phyloP scores from a whole-genome alignment of 2,888 invertebrate genomes.

The Cantharis flavilabris region DNA sequence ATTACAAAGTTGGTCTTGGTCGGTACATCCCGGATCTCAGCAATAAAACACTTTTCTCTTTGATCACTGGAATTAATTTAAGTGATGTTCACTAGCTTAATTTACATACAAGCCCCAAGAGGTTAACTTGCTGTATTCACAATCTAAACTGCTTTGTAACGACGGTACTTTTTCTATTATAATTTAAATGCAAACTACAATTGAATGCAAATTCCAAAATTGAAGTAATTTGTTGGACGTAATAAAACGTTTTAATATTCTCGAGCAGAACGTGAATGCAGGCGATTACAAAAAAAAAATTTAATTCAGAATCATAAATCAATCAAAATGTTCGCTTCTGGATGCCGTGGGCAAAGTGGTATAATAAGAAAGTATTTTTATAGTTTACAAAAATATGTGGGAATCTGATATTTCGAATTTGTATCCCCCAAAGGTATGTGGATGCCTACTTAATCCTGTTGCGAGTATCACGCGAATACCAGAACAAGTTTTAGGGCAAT shows the following conservation, averaged over 20 bases:
- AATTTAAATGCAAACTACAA: constrained; percentile 4
- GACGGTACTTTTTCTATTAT: background rate
- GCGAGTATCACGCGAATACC: background rate
- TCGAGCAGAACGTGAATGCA: background rate
- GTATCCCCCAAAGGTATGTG: background rate
- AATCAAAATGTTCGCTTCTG: background rate
- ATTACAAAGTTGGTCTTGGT: constrained; percentile 26
- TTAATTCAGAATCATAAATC: background rate
- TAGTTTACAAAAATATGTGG: background rate
- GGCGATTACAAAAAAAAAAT: background rate
- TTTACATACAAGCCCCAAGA: constrained; percentile 20
- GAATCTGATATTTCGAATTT: background rate
- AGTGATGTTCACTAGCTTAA: constrained; percentile 28
- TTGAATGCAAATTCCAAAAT: background rate
- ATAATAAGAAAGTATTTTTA: background rate
- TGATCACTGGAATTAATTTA: constrained; percentile 30
- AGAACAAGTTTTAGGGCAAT: background rate
- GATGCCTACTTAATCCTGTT: background rate
- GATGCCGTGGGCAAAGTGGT: background rate
- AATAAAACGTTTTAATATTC: background rate
- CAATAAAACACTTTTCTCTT: constrained; percentile 31
- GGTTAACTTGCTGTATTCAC: constrained; percentile 6
- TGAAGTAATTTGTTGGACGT: background rate
- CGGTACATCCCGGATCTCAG: constrained; percentile 31
- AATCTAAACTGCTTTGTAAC: background rate